Evolutionary conservation across 2,797 vertebrate species (phyloP), one percentile per base, ranked within the genome.

Genomic region (Danio jaintianensis): DNA sequence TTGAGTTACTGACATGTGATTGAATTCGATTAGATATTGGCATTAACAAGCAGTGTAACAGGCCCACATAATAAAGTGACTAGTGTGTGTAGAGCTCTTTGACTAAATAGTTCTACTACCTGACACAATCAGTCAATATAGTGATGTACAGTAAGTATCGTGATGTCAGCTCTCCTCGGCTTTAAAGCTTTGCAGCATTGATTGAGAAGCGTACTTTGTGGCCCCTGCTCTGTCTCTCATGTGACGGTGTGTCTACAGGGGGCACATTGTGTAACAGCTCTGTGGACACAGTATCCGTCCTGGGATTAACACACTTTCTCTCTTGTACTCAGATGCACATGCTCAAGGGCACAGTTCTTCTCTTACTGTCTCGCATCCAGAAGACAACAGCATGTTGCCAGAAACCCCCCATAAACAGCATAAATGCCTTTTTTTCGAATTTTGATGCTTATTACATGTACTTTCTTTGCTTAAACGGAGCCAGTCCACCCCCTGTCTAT

Each of bases 241-340:
- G 59, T 76, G 81, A 86, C 61, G 66, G 70, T 76, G 52, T 71
- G 79, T 73, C 67, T 29, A 20, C 29, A 53, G 38, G 12, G 56
- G 3, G 68, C 59, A 79, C 78, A 66, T 80, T 56, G 40, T 66
- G 52, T 66, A 73, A 66, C n/a, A 0, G 40, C 48, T 64, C 45
- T 70, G 77, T 61, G 45, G 36, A 40, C 42, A 80, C 55, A 29
- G 48, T 63, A 75, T 69, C 82, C 45, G 0, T 69, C 61, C 71
- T 75, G 63, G 56, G 66, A 40, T 64, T 73, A 80, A 64, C 40
- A 22, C 58, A 56, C 47, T 18, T 15, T 47, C 29, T 61, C 43
- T 43, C 55, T 36, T 47, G 45, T 64, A 70, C 58, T 71, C 48
- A 40, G 12, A 56, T 3, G 20, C 36, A 53, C 52, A 45, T 62